Base-by-base conservation (phyloP, 2,888 invertebrate genomes). In the Drosophila subquinaria region DNA sequence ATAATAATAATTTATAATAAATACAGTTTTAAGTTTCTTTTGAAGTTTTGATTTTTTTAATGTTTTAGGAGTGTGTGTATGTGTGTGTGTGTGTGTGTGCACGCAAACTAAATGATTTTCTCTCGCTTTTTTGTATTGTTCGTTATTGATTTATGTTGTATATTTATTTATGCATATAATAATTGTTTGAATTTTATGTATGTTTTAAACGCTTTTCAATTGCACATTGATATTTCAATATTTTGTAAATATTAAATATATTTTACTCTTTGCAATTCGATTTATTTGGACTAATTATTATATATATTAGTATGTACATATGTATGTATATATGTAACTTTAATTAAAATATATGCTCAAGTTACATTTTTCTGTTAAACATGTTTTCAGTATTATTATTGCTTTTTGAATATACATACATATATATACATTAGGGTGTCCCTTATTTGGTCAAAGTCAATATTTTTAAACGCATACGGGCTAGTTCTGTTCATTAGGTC, bases 211-310 rank as follows among this genome's bases (percentile, higher is more conserved):
- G 81, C 63, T 80, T 82, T 83, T 72, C 89, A 91, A 91, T 91
- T 91, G 91, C 91, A 91, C 91, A 91, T 86, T 89, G 85, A 90
- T 89, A 85, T 78, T 77, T 89, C 73, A 89, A 90, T 82, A 90
- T 88, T 89, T 87, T 87, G 68, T 73, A 82, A 90, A 90, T 90
- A 89, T 90, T 82, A 85, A 90, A 82, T 67, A 82, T 67, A 71
- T 73, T 72, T 72, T 62, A 27, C 27, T 27, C 27, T 61, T 61
- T 52, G 76, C 76, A 76, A 78, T 82, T 81, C 76, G 74, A 75
- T 77, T 80, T 69, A 47, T 76, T 69, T 86, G 80, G 81, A 79
- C 84, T 91, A 90, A 80, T 76, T 82, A 76, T 73, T 6, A 27
- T 27, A 27, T 27, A 27, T 27, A 27, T 27, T 27, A 27, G 27